Base-by-base conservation (phyloP, 1,140 invertebrate genomes). In the Drosophila rufa region DNA sequence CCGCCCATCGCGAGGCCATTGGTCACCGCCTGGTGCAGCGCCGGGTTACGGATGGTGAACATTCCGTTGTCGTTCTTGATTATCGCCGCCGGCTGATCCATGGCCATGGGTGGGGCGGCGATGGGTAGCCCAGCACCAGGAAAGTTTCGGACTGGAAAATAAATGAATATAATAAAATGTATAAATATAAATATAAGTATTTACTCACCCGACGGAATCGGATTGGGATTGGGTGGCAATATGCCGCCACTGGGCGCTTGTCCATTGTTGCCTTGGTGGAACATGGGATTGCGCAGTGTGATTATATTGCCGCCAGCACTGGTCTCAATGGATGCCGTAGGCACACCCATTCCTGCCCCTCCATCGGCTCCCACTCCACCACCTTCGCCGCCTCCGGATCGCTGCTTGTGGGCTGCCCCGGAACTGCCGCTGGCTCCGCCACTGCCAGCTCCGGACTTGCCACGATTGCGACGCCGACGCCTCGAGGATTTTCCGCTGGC, bases 11-110 rank as follows among this genome's bases (percentile, higher is more conserved):
- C 76, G 42, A 92, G 50, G 5, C 87, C 90, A 76, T 83, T 93
- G 17, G 92, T 90, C 9, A 92, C 92, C 3, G 92, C 92, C 57
- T 92, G 92, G 62, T 93, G 92, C 47, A 93, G 51, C 12, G 91
- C 91, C 0, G 96, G 96, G 93, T 96, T 97, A 15, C 96, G 93
- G 40, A 97, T 97, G 0, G 96, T 97, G 43, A 96, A 96, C 96
- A 97, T 97, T 12, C 95, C 95, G 79, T 96, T 95, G 73, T 95
- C 95, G 48, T 95, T 95, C 78, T 95, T 95, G 80, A 96, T 95
- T 66, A 96, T 96, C 1, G 95, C 95, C 2, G 95, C 95, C 1
- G 94, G 89, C 68, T 92, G 91, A 75, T 93, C 92, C 73, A 92
- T 84, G 11, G 82, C 61, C 64, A 92, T 76, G 15, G 84, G 47